Conservation (phyloP, 2,888 invertebrate genomes). For the Leptopilina drosophilae region DNA sequence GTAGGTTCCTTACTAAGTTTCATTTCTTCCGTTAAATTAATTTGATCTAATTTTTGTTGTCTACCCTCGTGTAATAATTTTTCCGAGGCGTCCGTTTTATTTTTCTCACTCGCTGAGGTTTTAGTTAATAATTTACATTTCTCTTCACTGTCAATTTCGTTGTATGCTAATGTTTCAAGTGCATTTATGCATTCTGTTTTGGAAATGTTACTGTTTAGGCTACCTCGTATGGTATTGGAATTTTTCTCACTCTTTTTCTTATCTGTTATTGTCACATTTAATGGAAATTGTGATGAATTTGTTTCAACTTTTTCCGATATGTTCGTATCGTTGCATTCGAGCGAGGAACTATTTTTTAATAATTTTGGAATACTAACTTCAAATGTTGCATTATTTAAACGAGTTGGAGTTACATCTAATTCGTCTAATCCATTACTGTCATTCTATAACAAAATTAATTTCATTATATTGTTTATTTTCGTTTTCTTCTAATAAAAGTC, state of each 20-base stretch:
- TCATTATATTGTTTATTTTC: neutral
- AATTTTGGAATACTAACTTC: conserved; percentile 72
- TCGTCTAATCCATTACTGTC: conserved; percentile 64
- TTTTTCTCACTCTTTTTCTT: conserved; percentile 63
- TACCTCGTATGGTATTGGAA: conserved; percentile 50
- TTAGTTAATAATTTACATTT: conserved; percentile 50
- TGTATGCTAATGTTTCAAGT: conserved; percentile 19
- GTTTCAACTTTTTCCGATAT: conserved; percentile 68
- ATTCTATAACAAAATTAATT: conserved; percentile 61
- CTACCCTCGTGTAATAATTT: neutral
- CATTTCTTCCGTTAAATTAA: conserved; percentile 33
- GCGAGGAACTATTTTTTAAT: conserved; percentile 64
- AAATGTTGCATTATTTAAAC: conserved; percentile 71
- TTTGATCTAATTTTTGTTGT: conserved; percentile 32
- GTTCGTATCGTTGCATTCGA: conserved; percentile 67
- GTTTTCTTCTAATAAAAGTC: too few relatives aligned
- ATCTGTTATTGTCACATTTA: conserved; percentile 73
- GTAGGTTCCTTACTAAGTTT: neutral
- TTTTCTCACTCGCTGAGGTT: neutral
- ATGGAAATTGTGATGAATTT: conserved; percentile 65
- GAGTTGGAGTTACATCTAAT: conserved; percentile 62
- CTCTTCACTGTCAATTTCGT: conserved; percentile 28
- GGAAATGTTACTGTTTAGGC: conserved; percentile 42
- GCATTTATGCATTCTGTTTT: conserved; percentile 45
- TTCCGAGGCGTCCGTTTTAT: neutral